phyloP scores from a whole-genome alignment of 2,113 vertebrate species.

The Rhinichthys klamathensis region DNA sequence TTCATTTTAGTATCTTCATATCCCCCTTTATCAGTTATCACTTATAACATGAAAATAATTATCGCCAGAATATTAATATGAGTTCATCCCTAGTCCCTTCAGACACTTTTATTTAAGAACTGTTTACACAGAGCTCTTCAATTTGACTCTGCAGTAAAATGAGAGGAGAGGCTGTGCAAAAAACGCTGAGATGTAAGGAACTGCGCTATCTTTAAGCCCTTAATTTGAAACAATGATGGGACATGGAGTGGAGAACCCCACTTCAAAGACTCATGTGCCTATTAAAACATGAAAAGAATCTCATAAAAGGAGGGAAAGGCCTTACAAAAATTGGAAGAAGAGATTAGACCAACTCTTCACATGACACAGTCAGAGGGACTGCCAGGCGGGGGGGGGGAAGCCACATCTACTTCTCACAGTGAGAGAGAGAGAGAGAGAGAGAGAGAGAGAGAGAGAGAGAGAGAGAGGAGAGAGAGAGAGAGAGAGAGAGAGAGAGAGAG shows the following conservation, averaged over 20 bases:
- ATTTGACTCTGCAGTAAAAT: slow-evolving; percentile 1
- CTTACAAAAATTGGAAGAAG: slow-evolving; percentile 27
- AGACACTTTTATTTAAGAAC: neutral
- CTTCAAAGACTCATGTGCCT: slow-evolving; percentile 44
- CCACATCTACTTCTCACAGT: neutral
- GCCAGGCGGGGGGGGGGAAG: neutral
- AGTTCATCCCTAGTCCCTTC: neutral
- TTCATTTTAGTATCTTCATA: neutral
- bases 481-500: neutral
- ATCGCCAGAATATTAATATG: neutral
- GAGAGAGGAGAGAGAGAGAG: neutral
- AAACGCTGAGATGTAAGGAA: slow-evolving; percentile 37
- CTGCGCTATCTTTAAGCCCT: slow-evolving; percentile 27
- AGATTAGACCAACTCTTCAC: slow-evolving; percentile 35
- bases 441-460: neutral
- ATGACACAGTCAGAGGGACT: neutral
- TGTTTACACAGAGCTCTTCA: slow-evolving; percentile 9
- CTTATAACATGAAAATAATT: neutral
- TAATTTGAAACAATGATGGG: slow-evolving; percentile 51
- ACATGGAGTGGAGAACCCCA: slow-evolving; percentile 29
- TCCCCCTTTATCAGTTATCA: neutral
- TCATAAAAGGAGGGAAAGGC: slow-evolving; percentile 27
- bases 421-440: neutral
- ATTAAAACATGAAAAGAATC: slow-evolving; percentile 34
- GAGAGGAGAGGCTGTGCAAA: neutral